phyloP scores from a whole-genome alignment of 2,113 vertebrate species.

The Prinia subflava region DNA sequence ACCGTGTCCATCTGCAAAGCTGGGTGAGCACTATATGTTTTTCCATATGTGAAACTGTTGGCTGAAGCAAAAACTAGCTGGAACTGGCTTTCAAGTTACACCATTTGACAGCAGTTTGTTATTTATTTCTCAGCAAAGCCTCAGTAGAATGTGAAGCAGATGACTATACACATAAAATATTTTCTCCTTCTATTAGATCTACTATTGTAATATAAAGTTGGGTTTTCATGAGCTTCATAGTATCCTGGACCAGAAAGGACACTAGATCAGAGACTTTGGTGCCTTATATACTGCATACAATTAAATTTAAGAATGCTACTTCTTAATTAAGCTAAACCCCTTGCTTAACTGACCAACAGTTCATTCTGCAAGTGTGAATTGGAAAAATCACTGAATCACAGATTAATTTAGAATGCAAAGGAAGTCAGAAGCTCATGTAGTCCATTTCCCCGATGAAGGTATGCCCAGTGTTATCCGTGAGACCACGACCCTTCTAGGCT shows the following conservation, averaged over 20 bases:
- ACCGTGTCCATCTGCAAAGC: background rate
- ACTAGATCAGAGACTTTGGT: background rate
- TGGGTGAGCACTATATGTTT: background rate
- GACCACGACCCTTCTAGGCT: background rate
- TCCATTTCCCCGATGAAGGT: background rate
- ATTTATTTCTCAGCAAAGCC: background rate
- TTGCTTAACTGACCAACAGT: background rate
- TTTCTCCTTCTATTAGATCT: background rate
- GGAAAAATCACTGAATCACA: background rate
- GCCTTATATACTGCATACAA: background rate
- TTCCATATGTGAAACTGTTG: background rate
- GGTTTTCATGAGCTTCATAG: background rate
- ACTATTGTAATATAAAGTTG: background rate
- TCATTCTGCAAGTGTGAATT: background rate
- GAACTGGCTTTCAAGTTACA: background rate
- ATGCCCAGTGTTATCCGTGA: background rate
- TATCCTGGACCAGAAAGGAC: background rate
- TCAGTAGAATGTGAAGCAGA: background rate
- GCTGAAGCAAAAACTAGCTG: background rate
- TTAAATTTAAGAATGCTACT: background rate
- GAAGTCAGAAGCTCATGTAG: background rate
- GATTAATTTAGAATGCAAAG: background rate
- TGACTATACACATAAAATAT: background rate
- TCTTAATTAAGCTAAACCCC: background rate
- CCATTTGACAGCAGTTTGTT: background rate